Conservation (phyloP, 2,888 invertebrate genomes). For the Dione vanillae region DNA sequence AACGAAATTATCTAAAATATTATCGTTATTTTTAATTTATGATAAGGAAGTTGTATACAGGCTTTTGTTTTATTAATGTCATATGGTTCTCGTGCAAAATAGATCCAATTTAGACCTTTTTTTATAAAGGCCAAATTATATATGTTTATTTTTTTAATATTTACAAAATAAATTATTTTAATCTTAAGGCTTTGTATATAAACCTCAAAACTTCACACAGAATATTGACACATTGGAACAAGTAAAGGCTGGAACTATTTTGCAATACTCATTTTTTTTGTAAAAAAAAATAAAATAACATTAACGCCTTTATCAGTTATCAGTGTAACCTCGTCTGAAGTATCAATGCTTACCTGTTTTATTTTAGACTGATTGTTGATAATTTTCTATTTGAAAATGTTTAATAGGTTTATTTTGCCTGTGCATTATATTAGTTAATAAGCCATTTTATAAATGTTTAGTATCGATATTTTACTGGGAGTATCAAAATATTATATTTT, state of each 20-base stretch:
- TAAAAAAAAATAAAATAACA: too few species aligned
- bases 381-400: constrained; percentile 13
- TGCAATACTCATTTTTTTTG: too few species aligned
- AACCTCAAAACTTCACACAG: too few species aligned
- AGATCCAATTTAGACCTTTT: background rate
- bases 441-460: constrained; percentile 10
- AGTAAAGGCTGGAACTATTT: background rate
- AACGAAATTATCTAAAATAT: too few species aligned
- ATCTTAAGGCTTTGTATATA: too few species aligned
- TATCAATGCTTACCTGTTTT: too few species aligned
- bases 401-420: constrained; percentile 9
- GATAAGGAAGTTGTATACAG: too few species aligned
- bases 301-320: too few species aligned
- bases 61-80: too few species aligned
- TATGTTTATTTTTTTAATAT: background rate
- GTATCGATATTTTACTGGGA: background rate
- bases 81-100: background rate
- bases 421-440: constrained; percentile 9
- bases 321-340: too few species aligned
- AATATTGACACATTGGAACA: too few species aligned
- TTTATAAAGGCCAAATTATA: background rate
- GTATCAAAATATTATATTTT: constrained; percentile 16
- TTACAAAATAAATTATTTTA: background rate
- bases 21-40: too few species aligned
- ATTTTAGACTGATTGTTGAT: constrained; percentile 23